Evolutionary conservation across 2,113 vertebrate genomes (phyloP).

Genomic region (Forbesichthys papilliferus): DNA sequence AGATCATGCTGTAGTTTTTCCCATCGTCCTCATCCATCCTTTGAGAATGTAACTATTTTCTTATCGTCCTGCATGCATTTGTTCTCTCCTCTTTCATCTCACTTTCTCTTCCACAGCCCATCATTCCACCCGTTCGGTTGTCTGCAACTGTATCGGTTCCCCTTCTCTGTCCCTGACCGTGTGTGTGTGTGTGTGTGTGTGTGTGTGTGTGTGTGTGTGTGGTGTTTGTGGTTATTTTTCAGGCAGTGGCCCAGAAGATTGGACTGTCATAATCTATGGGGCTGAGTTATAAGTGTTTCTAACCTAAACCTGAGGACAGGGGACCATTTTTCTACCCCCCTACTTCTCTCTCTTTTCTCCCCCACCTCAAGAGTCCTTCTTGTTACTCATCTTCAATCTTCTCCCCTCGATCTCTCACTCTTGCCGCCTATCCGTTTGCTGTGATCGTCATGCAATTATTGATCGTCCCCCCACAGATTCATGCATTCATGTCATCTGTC

Average conservation of each 20-base stretch:
- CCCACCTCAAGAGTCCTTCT: not conserved
- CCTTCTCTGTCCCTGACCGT: not conserved
- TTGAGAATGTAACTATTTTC: slow-evolving; percentile 40
- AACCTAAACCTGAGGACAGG: slow-evolving; percentile 69
- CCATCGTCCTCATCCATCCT: slow-evolving; percentile 51
- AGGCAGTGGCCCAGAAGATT: slow-evolving; percentile 76
- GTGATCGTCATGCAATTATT: slow-evolving; percentile 41
- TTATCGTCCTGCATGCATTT: slow-evolving; percentile 50
- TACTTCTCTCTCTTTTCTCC: not conserved
- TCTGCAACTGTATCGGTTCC: not conserved
- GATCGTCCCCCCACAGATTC: slow-evolving; percentile 22
- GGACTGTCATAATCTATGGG: slow-evolving; percentile 82
- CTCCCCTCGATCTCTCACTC: slow-evolving; percentile 48
- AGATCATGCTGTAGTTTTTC: slow-evolving; percentile 42
- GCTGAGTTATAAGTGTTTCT: slow-evolving; percentile 80
- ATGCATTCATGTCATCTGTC: slow-evolving; percentile 18
- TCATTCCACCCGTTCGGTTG: not conserved
- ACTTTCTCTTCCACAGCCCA: not conserved
- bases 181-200: slow-evolving; percentile 35
- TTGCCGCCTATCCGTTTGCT: slow-evolving; percentile 46
- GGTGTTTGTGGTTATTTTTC: slow-evolving; percentile 77
- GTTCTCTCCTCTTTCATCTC: slow-evolving; percentile 53
- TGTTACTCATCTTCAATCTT: slow-evolving; percentile 12
- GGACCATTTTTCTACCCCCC: slow-evolving; percentile 5
- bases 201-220: slow-evolving; percentile 36